Base-by-base conservation (phyloP, 2,888 invertebrate species). In the Eupsilia transversa region DNA sequence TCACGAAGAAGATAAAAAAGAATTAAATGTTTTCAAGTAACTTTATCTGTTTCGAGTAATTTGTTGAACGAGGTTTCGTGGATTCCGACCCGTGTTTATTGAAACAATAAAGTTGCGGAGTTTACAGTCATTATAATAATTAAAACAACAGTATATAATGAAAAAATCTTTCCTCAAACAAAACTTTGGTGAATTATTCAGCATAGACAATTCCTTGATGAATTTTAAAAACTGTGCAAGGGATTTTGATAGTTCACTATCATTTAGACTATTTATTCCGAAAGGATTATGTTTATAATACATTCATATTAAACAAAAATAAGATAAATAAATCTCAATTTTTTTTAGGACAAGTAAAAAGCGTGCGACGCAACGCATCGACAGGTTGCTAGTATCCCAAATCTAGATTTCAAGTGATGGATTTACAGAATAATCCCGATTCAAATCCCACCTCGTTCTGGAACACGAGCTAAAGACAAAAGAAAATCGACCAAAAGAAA, bases 11-110 rank as follows among this genome's bases (percentile, higher is more conserved):
- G 46, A 74, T 66, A 59, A 59, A 66, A 66, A 72, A 69, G 68
- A 77, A 72, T 70, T 66, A 77, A 75, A 83, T 66, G 70, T 82
- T 68, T 72, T 70, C 63, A 56, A 70, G 83, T 70, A 72, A 77
- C 83, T 86, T 85, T 82, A 72, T 86, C 86, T 86, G 66, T 83
- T 86, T 65, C 54, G 38, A 82, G 69, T 78, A 85, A 82, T 85
- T 77, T 85, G 86, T 82, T 72, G 68, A 83, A 85, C 79, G 69
- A 82, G 86, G 66, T 85, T 77, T 72, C 49, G 57, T 67, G 64
- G 65, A 82, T 82, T 83, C 79, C 69, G 63, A 72, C 83, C 83
- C 83, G 66, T 82, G 79, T 82, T 86, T 82, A 82, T 82, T 85
- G 69, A 77, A 82, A 82, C 83, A 82, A 86, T 82, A 82, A 82